phyloP scores from a whole-genome alignment of 2,113 vertebrate species.

The Xiphophorus couchianus region DNA sequence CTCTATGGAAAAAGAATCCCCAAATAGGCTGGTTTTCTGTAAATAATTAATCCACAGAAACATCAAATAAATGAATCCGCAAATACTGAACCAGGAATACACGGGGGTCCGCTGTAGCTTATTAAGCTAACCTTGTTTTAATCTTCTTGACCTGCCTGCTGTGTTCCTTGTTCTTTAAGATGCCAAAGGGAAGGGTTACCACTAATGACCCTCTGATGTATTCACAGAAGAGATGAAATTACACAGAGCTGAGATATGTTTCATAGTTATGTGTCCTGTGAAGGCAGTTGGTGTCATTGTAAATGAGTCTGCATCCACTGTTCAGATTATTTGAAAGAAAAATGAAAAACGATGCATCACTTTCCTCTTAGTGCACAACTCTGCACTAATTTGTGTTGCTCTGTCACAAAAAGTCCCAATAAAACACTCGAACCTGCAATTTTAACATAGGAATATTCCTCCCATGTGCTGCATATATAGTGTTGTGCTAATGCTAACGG shows the following conservation, averaged over 20 bases:
- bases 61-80: too few relatives aligned
- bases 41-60: too few relatives aligned
- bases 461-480: slow-evolving; percentile 29
- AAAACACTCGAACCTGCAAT: background rate
- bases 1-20: too few relatives aligned
- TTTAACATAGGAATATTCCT: background rate
- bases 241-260: background rate
- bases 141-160: background rate
- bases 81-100: too few relatives aligned
- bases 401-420: background rate
- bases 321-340: background rate
- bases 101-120: background rate
- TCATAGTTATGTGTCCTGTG: background rate
- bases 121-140: background rate
- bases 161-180: background rate
- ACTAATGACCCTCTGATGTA: background rate
- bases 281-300: background rate
- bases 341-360: background rate
- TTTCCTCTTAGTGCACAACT: background rate
- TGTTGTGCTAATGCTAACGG: slow-evolving; percentile 60
- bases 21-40: too few relatives aligned
- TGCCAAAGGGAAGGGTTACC: background rate
- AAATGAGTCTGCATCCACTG: background rate
- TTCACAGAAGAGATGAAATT: background rate
- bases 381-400: background rate